phyloP scores from a whole-genome alignment of 2,797 vertebrate genomes.

The Masticophis lateralis region DNA sequence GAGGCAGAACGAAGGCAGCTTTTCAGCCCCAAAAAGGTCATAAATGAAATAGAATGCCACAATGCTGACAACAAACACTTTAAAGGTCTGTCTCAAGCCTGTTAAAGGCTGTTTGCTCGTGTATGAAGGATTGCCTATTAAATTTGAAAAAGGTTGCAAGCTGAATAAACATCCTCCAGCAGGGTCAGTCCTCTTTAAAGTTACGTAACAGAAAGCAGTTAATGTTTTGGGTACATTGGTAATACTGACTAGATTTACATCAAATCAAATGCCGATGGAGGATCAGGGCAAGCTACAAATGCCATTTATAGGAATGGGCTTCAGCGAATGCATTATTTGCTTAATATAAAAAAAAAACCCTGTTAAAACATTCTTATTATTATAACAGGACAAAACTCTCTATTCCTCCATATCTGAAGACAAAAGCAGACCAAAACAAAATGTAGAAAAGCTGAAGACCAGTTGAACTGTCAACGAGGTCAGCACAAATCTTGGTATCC shows the following conservation, averaged over 20 bases:
- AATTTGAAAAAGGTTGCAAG: slow-evolving; percentile 52
- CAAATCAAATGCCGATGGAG: neutral
- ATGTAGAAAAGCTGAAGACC: neutral
- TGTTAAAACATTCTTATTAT: neutral
- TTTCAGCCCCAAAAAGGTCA: slow-evolving; percentile 47
- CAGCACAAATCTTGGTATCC: neutral
- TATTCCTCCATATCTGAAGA: neutral
- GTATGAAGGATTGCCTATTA: slow-evolving; percentile 57
- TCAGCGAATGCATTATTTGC: neutral
- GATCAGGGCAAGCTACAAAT: neutral
- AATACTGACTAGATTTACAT: slow-evolving; percentile 28
- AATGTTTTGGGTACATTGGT: slow-evolving; percentile 9
- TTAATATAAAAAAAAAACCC: neutral
- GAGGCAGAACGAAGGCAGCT: slow-evolving; percentile 41
- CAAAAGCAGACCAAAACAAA: neutral
- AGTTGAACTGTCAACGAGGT: neutral
- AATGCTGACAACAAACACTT: slow-evolving; percentile 49
- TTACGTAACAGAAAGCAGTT: slow-evolving; percentile 27
- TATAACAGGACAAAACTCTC: neutral
- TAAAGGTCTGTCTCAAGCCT: slow-evolving; percentile 35
- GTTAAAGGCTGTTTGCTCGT: slow-evolving; percentile 52
- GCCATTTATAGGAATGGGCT: neutral
- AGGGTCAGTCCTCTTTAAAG: slow-evolving; percentile 48
- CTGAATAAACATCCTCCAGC: slow-evolving; percentile 56
- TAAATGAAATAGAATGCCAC: slow-evolving; percentile 57